phyloP scores from a whole-genome alignment of 2,888 invertebrate genomes.

The Eupithecia vulgata region DNA sequence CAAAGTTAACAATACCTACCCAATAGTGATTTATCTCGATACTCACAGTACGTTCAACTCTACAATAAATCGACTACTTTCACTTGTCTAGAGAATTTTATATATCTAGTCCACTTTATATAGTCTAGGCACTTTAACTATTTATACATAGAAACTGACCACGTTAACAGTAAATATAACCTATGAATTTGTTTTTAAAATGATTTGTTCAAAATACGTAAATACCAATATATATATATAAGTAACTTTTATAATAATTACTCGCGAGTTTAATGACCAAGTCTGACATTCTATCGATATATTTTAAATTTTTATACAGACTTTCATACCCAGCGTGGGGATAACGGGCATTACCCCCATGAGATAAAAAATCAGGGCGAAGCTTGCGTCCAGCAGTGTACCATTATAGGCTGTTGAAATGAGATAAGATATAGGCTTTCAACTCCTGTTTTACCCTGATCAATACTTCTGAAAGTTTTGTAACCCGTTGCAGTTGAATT shows the following conservation, averaged over 20 bases:
- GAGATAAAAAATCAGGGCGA: too few relatives aligned
- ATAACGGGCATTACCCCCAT: too few relatives aligned
- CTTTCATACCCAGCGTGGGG: too few relatives aligned
- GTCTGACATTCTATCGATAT: too few relatives aligned
- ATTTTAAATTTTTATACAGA: too few relatives aligned
- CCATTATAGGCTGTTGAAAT: too few relatives aligned
- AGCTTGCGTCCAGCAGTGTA: too few relatives aligned
- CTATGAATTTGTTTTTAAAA: constrained; percentile 23
- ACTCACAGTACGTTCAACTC: constrained; percentile 62
- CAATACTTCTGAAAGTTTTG: not conserved
- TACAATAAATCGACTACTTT: constrained; percentile 59
- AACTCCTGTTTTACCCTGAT: not conserved
- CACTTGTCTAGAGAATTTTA: constrained; percentile 62
- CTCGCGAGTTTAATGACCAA: not conserved
- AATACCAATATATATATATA: not conserved
- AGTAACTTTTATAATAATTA: not conserved
- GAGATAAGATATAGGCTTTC: too few relatives aligned
- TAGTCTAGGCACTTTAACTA: not conserved
- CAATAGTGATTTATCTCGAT: constrained; percentile 50
- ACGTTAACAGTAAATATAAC: not conserved
- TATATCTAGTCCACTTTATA: not conserved
- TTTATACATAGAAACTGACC: not conserved
- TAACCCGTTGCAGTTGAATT: not conserved
- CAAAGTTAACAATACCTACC: constrained; percentile 42
- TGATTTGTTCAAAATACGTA: constrained; percentile 56